phyloP scores from a whole-genome alignment of 2,888 invertebrate genomes.

The Chymomyza fuscimana region DNA sequence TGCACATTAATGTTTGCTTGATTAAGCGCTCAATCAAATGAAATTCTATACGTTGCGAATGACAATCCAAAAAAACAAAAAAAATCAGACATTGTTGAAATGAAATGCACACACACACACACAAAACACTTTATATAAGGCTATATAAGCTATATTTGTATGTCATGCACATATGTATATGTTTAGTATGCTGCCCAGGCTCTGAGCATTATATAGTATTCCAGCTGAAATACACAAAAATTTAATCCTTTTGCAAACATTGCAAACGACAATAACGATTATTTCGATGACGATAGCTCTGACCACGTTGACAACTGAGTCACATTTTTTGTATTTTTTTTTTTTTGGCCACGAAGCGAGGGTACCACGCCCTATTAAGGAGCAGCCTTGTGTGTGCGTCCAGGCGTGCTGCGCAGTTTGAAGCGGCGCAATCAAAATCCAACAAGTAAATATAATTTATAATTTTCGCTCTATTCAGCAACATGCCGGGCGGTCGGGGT shows the following conservation, averaged over 20 bases:
- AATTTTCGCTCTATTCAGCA: constrained; percentile 62
- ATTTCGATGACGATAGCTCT: neutral
- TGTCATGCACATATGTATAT: neutral
- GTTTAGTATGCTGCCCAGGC: neutral
- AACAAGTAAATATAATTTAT: constrained; percentile 72
- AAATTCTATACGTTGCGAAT: constrained; percentile 67
- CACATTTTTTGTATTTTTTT: neutral
- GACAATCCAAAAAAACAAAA: constrained; percentile 44
- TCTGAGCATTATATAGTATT: neutral
- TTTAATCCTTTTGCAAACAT: constrained; percentile 28
- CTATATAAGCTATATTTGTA: neutral
- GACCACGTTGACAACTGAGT: neutral
- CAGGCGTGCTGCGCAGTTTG: neutral
- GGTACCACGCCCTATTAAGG: constrained; percentile 55
- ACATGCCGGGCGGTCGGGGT: neutral
- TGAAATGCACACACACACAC: constrained; percentile 29
- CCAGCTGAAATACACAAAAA: neutral
- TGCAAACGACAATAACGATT: neutral
- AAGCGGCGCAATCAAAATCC: constrained; percentile 37
- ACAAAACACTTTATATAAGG: constrained; percentile 17
- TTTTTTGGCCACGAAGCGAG: neutral
- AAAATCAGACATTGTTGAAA: constrained; percentile 32
- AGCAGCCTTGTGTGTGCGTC: constrained; percentile 32
- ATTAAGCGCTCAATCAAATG: constrained; percentile 72
- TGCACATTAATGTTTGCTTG: constrained; percentile 73